Evolutionary conservation across 2,797 vertebrate species (phyloP), one percentile per base, ranked within the genome.

Genomic region (Mus caroli): DNA sequence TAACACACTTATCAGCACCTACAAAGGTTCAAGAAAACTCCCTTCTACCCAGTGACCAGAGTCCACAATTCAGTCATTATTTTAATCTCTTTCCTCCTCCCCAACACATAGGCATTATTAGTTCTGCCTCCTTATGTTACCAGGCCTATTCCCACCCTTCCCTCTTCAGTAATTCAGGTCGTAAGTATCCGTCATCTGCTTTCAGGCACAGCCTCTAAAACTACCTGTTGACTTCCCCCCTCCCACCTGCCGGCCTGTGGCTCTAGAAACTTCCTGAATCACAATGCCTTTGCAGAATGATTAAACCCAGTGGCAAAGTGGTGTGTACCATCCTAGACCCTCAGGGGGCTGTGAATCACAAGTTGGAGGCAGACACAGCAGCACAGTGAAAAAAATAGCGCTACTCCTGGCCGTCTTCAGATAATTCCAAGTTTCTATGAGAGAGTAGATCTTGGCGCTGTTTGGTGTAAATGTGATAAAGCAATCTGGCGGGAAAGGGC

Each of bases 221-320:
- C 37, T 34, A 3, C 88, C 64, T 75, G 14, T 12, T 79, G n/a
- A 58, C 80, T 86, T 76, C 54, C 78, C 11, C 19, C 71, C 52
- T 88, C 19, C 76, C 17, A 71, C 86, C 58, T 91, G n/a, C 22
- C 43, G 46, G 87, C 56, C 58, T 14, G 75, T n/a, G 17, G 50
- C 22, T 89, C 73, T 26, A 69, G 56, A 92, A 52, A 37, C 75
- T 76, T 92, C 67, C 56, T 92, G 89, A 94, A 84, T 52, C 26
- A 91, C 73, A 91, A 17, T 78, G 20, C 78, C 71, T 40, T 3
- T 15, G 1, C n/a, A n/a, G 17, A 71, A 8, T 78, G 71, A 20
- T 64, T 83, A 78, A 93, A 91, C 19, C 12, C 34, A 94, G 84
- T 22, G 46, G 37, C 82, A 31, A 56, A 37, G 50, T 73, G 67